A percentile compares a stretch with the other conserved stretches of the same genome.
phyloP scores from a whole-genome alignment of 2,797 vertebrate genomes.

The Allobates femoralis region DNA sequence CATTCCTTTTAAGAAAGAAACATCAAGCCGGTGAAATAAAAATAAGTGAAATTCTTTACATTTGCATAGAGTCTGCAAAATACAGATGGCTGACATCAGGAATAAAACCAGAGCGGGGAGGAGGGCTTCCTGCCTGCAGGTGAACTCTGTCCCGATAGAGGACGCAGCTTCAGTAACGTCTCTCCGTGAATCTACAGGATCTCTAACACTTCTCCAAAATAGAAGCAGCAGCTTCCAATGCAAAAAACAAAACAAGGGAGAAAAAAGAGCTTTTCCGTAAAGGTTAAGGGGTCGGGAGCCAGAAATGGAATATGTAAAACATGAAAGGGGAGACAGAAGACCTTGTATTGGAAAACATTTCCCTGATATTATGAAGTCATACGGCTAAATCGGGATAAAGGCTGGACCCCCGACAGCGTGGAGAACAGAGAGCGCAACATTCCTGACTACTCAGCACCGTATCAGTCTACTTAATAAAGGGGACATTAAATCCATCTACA shows the following conservation, averaged over 20 bases:
- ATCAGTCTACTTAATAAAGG: too few species aligned
- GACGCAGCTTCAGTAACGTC: background rate
- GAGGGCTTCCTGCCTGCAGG: conserved; percentile 25
- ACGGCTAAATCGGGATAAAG: conserved; percentile 20
- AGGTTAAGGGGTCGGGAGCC: conserved; percentile 46
- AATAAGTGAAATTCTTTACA: background rate
- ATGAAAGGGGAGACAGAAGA: conserved; percentile 32
- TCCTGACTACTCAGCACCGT: too few species aligned
- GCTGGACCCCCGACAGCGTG: background rate
- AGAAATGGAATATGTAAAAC: conserved; percentile 51
- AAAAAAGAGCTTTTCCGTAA: conserved; percentile 30
- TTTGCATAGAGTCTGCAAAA: background rate
- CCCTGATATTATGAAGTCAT: conserved; percentile 30
- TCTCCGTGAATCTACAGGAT: background rate
- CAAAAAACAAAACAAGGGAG: too few species aligned
- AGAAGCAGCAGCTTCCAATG: conserved; percentile 43
- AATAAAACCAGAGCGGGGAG: background rate
- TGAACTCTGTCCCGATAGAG: conserved; percentile 7
- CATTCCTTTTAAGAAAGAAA: background rate
- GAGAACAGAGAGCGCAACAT: background rate
- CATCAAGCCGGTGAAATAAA: background rate
- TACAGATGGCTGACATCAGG: background rate
- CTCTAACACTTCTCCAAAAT: conserved; percentile 41
- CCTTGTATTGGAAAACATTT: conserved; percentile 43
- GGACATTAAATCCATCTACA: background rate